Conservation (phyloP, 1,140 invertebrate genomes). For the Thaumetopoea pityocampa region DNA sequence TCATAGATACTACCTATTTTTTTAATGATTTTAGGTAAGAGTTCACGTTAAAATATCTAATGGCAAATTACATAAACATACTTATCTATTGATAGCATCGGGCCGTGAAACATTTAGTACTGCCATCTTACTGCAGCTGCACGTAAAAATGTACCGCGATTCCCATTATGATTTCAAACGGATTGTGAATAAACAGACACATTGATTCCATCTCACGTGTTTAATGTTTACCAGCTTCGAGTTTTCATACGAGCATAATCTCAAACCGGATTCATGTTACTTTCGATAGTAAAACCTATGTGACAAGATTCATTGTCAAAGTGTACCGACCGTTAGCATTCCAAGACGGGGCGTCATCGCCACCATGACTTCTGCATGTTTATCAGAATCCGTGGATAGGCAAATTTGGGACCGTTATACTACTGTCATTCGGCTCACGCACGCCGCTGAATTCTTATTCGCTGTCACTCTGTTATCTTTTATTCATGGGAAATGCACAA, state of each 20-base stretch:
- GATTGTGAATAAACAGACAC: not conserved
- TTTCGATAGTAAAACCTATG: slow-evolving; percentile 47
- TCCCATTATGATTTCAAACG: not conserved
- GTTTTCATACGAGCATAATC: slow-evolving; percentile 10
- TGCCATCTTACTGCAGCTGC: not conserved
- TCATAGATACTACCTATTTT: too few species aligned
- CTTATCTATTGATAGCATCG: too few species aligned
- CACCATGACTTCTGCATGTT: slow-evolving; percentile 60
- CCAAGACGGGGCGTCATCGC: slow-evolving; percentile 54
- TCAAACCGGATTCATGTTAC: slow-evolving; percentile 49
- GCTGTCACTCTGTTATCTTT: slow-evolving; percentile 29
- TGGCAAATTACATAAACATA: too few species aligned
- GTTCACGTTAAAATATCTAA: too few species aligned
- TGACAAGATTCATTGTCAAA: slow-evolving; percentile 47
- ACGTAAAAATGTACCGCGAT: not conserved
- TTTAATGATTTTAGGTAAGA: too few species aligned
- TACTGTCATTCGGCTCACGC: slow-evolving; percentile 45
- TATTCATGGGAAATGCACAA: slow-evolving; percentile 43
- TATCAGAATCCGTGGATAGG: slow-evolving; percentile 54
- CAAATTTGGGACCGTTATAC: slow-evolving; percentile 50
- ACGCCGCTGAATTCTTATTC: slow-evolving; percentile 22
- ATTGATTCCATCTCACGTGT: slow-evolving; percentile 8
- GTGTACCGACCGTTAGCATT: slow-evolving; percentile 65
- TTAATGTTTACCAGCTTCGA: slow-evolving; percentile 26
- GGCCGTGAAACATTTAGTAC: too few species aligned